Evolutionary conservation across 1,140 invertebrate genomes (phyloP), one percentile per base, ranked within the genome.

Genomic region (Drosophila funebris): DNA sequence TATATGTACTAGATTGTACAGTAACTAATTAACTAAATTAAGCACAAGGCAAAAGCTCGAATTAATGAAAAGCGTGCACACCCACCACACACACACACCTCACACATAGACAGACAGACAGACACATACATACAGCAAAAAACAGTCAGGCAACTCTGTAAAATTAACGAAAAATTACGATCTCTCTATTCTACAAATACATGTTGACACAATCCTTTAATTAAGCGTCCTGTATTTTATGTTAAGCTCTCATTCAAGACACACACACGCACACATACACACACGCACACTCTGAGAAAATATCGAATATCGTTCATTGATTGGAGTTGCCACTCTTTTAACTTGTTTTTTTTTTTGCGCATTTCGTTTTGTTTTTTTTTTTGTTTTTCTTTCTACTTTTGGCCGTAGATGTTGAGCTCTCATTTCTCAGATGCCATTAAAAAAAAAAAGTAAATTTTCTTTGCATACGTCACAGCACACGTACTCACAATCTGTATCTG

Each of bases 1-100:
- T 64, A 64, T 50, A 74, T 79, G 76, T 78, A 70, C 76, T 79
- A 57, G 76, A 79, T 79, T 68, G 71, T 79, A 73, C 71, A 63
- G 39, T 29, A 60, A 58, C 39, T 69, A 39, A 63, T 67, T 46
- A 66, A 56, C 56, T 43, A 72, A 76, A 62, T 61, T 67, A 66
- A 66, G 69, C 48, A 24, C 24, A 50, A 16, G 8, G 20, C 52
- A 20, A 36, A 71, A 27, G 27, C 39, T 29, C 14, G 3, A 57
- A 7, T 24, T 46, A 46, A 41, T 53, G 57, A 6, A 54, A 16
- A 56, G 37, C 56, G 41, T 44, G 56, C 9, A 14, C 11, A 39
- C 24, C 29, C 20, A 22, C 20, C n/a, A 16, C 16, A 41, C 6
- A 57, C 4, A 44, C 9, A 22, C 11, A 46, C 11, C 16, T 14